Conservation (phyloP, 2,113 vertebrate species). For the Illadopsis cleaveri region DNA sequence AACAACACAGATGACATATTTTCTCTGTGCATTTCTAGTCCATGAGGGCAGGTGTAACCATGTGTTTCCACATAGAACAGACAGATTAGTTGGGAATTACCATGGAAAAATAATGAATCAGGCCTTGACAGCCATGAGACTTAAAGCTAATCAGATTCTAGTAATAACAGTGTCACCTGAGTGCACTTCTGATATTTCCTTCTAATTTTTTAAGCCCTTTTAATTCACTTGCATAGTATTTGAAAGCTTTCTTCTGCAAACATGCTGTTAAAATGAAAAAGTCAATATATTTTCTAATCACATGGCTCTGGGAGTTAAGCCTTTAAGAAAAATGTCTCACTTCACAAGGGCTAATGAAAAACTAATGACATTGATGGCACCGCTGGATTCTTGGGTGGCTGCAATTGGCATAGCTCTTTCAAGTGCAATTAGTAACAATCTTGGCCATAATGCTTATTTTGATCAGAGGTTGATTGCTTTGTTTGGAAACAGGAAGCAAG, state of each 20-base stretch:
- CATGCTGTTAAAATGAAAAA: neutral
- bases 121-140: neutral
- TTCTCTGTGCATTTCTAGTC: neutral
- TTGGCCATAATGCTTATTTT: slow-evolving; percentile 20
- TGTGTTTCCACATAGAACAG: neutral
- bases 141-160: slow-evolving; percentile 5
- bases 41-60: neutral
- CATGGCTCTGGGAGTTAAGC: neutral
- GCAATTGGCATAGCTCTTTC: neutral
- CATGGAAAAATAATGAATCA: neutral
- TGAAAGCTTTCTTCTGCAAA: neutral
- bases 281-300: neutral
- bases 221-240: neutral
- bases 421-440: neutral
- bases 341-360: slow-evolving; percentile 11
- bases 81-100: slow-evolving; percentile 12
- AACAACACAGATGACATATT: neutral
- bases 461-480: neutral
- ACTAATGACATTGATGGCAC: neutral
- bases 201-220: neutral
- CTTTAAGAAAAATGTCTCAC: neutral
- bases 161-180: neutral
- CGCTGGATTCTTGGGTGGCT: neutral
- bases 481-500: slow-evolving; percentile 36
- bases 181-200: neutral